Evolutionary conservation across 2,888 invertebrate species (phyloP).

Genomic region (Scelioninae gen. 2): DNA sequence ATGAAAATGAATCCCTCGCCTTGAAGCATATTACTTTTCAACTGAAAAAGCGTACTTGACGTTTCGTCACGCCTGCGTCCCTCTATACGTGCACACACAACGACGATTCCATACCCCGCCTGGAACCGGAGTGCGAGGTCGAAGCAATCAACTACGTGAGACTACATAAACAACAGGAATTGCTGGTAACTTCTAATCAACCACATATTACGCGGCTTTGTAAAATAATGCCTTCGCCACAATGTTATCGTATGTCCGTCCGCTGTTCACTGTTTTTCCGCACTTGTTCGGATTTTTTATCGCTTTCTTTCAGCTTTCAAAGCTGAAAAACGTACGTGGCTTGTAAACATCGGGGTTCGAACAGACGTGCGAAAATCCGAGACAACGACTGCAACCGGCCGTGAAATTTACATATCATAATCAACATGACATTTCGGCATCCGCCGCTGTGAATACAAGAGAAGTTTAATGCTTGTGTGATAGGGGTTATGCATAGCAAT

Average conservation of each 20-base stretch:
- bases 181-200: conserved; percentile 43
- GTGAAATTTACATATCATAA: conserved; percentile 51
- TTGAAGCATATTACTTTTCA: conserved; percentile 47
- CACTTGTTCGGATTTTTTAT: no score
- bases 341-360: conserved; percentile 2
- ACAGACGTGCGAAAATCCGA: conserved; percentile 23
- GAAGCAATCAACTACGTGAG: conserved; percentile 51
- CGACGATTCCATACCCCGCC: conserved; percentile 25
- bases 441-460: conserved; percentile 28
- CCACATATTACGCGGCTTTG: conserved; percentile 18
- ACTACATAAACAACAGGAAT: conserved; percentile 46
- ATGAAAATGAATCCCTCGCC: conserved; percentile 45
- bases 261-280: conserved; percentile 7
- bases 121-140: conserved; percentile 39
- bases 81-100: conserved; percentile 24
- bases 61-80: conserved; percentile 50
- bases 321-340: background rate
- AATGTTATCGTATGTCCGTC: conserved; percentile 16
- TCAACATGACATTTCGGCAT: conserved; percentile 38
- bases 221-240: conserved; percentile 27
- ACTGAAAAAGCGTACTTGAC: conserved; percentile 49
- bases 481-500: conserved; percentile 39
- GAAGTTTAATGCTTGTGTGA: conserved; percentile 15
- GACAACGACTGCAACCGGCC: conserved; percentile 8
- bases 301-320: no score